Evolutionary conservation across 1,140 invertebrate genomes (phyloP), one percentile per base, ranked within the genome.

Genomic region (Calosoma granatense): DNA sequence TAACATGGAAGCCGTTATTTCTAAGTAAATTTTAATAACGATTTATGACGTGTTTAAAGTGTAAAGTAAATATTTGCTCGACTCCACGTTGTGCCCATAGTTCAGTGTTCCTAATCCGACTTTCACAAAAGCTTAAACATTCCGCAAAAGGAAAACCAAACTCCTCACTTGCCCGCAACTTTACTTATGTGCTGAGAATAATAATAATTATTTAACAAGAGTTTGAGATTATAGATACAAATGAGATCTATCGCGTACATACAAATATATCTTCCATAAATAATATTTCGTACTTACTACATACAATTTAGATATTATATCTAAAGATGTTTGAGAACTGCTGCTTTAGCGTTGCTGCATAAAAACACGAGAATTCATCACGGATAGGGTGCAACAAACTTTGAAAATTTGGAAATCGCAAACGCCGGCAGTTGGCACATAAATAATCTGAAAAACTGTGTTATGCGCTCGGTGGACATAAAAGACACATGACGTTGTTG

Each of bases 1-100:
- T 11, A 47, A 47, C 6, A 6, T 11, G 15, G 3, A 30, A 9
- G 9, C 15, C 17, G 41, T 47, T 47, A 47, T 47, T 47, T 47
- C 41, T 47, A 47, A 47, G 41, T 47, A 17, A 47, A 47, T 47
- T 47, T 47, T 47, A 47, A 47, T 47, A 47, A 47, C 41, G 41
- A 47, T 47, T 47, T 47, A 47, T 47, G 15, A 47, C 41, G 17
- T 12, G 41, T 47, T 47, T 47, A 47, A 47, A 47, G 15, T 17
- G 17, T 47, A 12, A 47, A 47, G 9, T 17, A 47, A 47, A 47
- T 47, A 47, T 47, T 47, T 47, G 41, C 26, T 14, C 4, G 41
- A 17, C 41, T 47, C 9, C 41, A 47, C 17, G 41, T 9, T 12
- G 3, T 4, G 9, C 17, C 41, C 9, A n/a, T 47, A 47, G 41